These are phyloP conservation scores for Dicyrtomina minuta DNA, from an alignment of 2,888 invertebrate species.

Conservation along the genomic window DNA sequence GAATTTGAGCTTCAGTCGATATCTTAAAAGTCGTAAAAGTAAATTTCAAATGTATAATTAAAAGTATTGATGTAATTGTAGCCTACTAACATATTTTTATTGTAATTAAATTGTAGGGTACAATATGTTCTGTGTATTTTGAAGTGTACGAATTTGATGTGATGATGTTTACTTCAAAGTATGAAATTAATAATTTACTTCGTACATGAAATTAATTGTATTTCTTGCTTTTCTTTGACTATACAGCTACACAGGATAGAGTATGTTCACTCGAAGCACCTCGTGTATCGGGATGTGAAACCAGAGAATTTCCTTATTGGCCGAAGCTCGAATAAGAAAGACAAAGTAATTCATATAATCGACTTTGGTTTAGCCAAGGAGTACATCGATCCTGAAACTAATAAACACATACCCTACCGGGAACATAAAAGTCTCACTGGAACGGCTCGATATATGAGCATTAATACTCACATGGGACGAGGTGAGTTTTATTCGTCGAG, in stretches of 20 bases:
- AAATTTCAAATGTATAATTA: no score
- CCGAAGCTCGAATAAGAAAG: slow-evolving; percentile 92
- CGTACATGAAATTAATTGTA: no score
- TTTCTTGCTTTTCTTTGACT: slow-evolving; percentile 49
- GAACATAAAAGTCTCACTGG: slow-evolving; percentile 99
- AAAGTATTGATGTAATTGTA: no score
- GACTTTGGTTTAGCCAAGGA: slow-evolving; percentile 99
- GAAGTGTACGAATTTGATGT: no score
- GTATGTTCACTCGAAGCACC: slow-evolving; percentile 97
- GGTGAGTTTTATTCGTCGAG: slow-evolving; percentile 62
- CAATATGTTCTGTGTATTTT: no score
- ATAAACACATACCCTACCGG: slow-evolving; percentile 99
- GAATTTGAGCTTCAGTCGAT: no score
- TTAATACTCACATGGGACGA: slow-evolving; percentile 99
- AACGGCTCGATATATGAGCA: slow-evolving; percentile 99
- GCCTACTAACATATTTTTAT: no score
- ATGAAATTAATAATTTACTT: no score
- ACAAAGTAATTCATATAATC: slow-evolving; percentile 99
- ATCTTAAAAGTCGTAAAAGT: no score
- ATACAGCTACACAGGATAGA: slow-evolving; percentile 96
- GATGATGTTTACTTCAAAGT: no score
- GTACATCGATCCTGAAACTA: slow-evolving; percentile 99
- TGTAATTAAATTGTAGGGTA: no score
- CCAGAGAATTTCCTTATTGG: slow-evolving; percentile 99
- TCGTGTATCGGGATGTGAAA: slow-evolving; percentile 99